A percentile compares a stretch with the other conserved stretches of the same genome.
Conservation (phyloP, 1,140 invertebrate species). For the Manduca sexta region DNA sequence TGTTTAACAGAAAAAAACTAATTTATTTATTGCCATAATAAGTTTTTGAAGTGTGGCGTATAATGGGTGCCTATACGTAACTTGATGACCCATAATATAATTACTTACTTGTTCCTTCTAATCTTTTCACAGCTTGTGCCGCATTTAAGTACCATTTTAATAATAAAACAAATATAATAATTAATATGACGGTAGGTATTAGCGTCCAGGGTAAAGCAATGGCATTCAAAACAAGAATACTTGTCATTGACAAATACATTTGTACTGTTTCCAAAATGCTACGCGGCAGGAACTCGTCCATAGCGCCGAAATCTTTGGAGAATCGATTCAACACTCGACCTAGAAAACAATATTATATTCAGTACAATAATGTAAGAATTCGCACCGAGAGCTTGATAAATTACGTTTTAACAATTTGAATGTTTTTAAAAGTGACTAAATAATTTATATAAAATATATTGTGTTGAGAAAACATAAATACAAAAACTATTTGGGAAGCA, state of each 20-base stretch:
- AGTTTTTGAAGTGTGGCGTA: too few species aligned
- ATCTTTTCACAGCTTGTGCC: slow-evolving; percentile 85
- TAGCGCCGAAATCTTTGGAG: slow-evolving; percentile 75
- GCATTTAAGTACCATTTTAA: slow-evolving; percentile 84
- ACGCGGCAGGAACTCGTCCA: slow-evolving; percentile 90
- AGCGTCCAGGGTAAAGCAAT: slow-evolving; percentile 83
- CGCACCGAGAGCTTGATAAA: too few species aligned
- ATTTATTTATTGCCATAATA: background rate
- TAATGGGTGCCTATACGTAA: too few species aligned
- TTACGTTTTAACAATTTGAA: too few species aligned
- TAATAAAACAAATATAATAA: slow-evolving; percentile 79
- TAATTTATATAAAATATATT: too few species aligned
- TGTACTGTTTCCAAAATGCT: slow-evolving; percentile 84
- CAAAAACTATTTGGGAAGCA: too few species aligned
- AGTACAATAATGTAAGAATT: too few species aligned
- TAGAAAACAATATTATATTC: slow-evolving; percentile 28
- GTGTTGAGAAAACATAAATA: too few species aligned
- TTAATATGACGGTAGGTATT: slow-evolving; percentile 77
- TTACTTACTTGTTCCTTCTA: slow-evolving; percentile 68
- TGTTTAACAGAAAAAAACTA: slow-evolving; percentile 24
- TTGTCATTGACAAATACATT: slow-evolving; percentile 76
- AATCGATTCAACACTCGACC: slow-evolving; percentile 75
- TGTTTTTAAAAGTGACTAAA: too few species aligned
- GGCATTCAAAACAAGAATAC: slow-evolving; percentile 79
- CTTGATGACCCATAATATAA: too few species aligned